A percentile compares a stretch with the other conserved stretches of the same genome.
These are phyloP conservation scores for Habropoda laboriosa DNA, from an alignment of 1,140 invertebrate genomes.

Conservation along the genomic window DNA sequence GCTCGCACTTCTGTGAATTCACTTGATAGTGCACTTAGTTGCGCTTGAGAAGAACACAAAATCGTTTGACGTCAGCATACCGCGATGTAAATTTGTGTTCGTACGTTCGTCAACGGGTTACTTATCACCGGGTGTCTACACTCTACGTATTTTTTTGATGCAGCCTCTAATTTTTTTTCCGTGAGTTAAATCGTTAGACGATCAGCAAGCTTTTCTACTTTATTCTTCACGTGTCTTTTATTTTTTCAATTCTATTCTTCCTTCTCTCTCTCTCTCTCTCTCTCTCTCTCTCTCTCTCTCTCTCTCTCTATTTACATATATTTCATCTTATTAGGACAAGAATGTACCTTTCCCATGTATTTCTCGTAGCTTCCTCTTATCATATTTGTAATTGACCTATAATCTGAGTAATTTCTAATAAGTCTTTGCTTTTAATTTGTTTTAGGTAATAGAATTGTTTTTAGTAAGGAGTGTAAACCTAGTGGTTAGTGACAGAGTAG, in stretches of 20 bases:
- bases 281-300: conserved; percentile 11
- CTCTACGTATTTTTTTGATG: conserved; percentile 7
- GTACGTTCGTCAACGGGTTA: conserved; percentile 14
- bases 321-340: background rate
- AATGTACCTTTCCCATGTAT: background rate
- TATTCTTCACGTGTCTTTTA: background rate
- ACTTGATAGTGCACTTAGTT: conserved; percentile 4
- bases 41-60: conserved; percentile 40
- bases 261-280: conserved; percentile 1
- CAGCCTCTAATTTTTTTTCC: conserved; percentile 14
- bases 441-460: conserved; percentile 83
- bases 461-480: conserved; percentile 82
- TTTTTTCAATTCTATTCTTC: background rate
- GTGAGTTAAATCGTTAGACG: conserved; percentile 31
- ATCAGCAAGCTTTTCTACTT: background rate
- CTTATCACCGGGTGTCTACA: conserved; percentile 15
- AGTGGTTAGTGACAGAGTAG: conserved; percentile 83
- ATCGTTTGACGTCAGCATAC: conserved; percentile 65
- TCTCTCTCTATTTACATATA: conserved; percentile 7
- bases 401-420: background rate
- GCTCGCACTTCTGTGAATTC: conserved; percentile 29
- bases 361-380: background rate
- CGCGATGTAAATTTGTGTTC: conserved; percentile 54
- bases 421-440: conserved; percentile 22
- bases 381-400: too few species aligned